These are phyloP conservation scores for Leptinotarsa undecemlineata DNA, from an alignment of 1,140 invertebrate species.

Conservation along the genomic window DNA sequence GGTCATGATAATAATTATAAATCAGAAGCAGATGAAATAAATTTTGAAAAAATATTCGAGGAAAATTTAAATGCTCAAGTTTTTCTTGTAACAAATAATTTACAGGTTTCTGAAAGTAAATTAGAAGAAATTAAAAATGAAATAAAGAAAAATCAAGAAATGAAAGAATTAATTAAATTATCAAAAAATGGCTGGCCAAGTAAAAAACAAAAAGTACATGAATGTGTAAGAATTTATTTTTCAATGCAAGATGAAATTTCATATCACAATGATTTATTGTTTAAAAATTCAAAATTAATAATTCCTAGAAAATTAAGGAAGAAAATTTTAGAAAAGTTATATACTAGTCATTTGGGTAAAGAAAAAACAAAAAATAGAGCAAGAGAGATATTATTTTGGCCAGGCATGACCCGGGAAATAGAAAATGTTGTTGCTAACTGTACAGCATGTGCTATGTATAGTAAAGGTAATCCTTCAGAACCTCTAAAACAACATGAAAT, in stretches of 20 bases:
- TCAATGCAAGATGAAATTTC: conserved; percentile 7
- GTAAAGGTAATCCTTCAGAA: conserved; percentile 30
- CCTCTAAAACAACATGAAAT: conserved; percentile 44
- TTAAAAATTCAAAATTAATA: conserved; percentile 8
- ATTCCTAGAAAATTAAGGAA: conserved; percentile 49
- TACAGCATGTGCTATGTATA: neutral
- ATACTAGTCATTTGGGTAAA: conserved; percentile 56
- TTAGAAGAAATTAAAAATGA: conserved; percentile 28
- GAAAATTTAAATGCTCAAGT: conserved; percentile 15
- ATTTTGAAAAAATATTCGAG: neutral
- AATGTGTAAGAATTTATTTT: conserved; percentile 6
- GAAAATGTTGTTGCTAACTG: conserved; percentile 43
- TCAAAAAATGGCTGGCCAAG: conserved; percentile 51
- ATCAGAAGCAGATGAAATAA: conserved; percentile 17
- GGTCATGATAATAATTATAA: conserved; percentile 25
- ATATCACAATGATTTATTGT: conserved; percentile 2
- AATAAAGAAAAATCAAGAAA: conserved; percentile 39
- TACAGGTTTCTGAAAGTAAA: conserved; percentile 26
- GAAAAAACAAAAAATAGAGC: conserved; percentile 52
- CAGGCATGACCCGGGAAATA: conserved; percentile 41
- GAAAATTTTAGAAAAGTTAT: conserved; percentile 53
- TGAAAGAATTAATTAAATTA: conserved; percentile 40
- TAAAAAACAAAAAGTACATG: conserved; percentile 27
- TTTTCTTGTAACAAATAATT: conserved; percentile 23
- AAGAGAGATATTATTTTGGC: conserved; percentile 53